A percentile compares a stretch with the other conserved stretches of the same genome.
Evolutionary conservation across 2,888 invertebrate genomes (phyloP).

Genomic region (Cyrtodaria siliqua): DNA sequence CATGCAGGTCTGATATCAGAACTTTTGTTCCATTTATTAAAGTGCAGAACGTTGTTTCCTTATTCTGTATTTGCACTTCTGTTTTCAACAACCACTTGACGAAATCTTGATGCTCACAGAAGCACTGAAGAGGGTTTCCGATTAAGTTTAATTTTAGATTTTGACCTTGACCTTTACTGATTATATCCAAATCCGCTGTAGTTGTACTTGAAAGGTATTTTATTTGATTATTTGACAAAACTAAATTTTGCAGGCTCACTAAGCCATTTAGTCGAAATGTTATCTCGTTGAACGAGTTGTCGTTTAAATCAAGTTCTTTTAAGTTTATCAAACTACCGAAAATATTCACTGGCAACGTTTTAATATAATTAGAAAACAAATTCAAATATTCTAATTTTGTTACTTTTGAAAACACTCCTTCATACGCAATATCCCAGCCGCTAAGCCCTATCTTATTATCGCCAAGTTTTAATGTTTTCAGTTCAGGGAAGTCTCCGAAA

Average conservation of each 20-base stretch:
- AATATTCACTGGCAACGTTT: conserved; percentile 22
- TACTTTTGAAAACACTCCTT: conserved; percentile 18
- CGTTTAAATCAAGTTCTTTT: conserved; percentile 4
- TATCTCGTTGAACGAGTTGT: conserved; percentile 25
- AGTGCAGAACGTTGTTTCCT: conserved; percentile 5
- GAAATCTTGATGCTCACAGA: conserved; percentile 20
- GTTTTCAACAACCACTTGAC: conserved; percentile 27
- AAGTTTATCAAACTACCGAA: conserved; percentile 17
- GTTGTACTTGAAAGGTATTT: conserved; percentile 8
- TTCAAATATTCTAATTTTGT: conserved; percentile 8
- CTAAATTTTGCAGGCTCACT: conserved; percentile 10
- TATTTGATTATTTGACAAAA: conserved; percentile 35
- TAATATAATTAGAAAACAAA: conserved; percentile 23
- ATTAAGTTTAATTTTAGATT: conserved; percentile 1
- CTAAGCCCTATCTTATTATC: conserved; percentile 26
- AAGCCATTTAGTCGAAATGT: conserved; percentile 10
- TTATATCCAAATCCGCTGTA: conserved; percentile 19
- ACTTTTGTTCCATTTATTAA: conserved; percentile 5
- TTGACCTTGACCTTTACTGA: background rate
- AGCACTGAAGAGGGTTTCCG: conserved; percentile 21
- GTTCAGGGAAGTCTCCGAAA: conserved; percentile 20
- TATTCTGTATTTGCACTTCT: conserved; percentile 6
- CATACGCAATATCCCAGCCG: background rate
- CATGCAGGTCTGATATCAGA: conserved; percentile 1
- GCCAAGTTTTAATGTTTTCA: conserved; percentile 16